These are phyloP conservation scores for Entosphenus tridentatus DNA, from an alignment of 2,113 vertebrate genomes.

Conservation along the genomic window DNA sequence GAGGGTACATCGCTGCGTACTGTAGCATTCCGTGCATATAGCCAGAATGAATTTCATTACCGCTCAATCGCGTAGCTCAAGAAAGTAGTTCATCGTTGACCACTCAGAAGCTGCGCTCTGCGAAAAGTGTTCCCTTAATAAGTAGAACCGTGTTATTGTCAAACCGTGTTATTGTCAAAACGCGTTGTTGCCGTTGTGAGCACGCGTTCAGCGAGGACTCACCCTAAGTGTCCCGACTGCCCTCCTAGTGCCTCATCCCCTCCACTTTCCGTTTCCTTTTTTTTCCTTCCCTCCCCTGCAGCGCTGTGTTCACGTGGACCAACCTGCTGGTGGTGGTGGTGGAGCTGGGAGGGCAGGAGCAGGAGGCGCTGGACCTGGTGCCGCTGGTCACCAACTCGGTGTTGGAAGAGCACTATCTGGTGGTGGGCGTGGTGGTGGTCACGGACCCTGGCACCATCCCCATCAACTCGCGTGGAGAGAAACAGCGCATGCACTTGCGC, in stretches of 20 bases:
- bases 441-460: slow-evolving; percentile 81
- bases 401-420: slow-evolving; percentile 77
- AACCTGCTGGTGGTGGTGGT: slow-evolving; percentile 86
- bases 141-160: neutral
- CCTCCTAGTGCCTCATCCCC: no score
- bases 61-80: no score
- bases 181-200: neutral
- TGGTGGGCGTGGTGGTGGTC: slow-evolving; percentile 77
- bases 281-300: slow-evolving; percentile 13
- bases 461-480: slow-evolving; percentile 83
- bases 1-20: no score
- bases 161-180: neutral
- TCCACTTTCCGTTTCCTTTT: neutral
- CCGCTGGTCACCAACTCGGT: slow-evolving; percentile 70
- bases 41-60: no score
- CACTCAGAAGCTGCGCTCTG: no score
- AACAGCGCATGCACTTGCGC: slow-evolving; percentile 85
- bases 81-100: no score
- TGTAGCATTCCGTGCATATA: no score
- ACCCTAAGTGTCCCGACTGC: no score
- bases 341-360: slow-evolving; percentile 74
- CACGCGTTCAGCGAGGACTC: neutral
- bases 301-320: slow-evolving; percentile 94
- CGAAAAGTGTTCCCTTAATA: no score
- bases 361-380: slow-evolving; percentile 70